A percentile compares a stretch with the other conserved stretches of the same genome.
Conservation (phyloP, 1,140 invertebrate species). For the Tetragonula clypearis region DNA sequence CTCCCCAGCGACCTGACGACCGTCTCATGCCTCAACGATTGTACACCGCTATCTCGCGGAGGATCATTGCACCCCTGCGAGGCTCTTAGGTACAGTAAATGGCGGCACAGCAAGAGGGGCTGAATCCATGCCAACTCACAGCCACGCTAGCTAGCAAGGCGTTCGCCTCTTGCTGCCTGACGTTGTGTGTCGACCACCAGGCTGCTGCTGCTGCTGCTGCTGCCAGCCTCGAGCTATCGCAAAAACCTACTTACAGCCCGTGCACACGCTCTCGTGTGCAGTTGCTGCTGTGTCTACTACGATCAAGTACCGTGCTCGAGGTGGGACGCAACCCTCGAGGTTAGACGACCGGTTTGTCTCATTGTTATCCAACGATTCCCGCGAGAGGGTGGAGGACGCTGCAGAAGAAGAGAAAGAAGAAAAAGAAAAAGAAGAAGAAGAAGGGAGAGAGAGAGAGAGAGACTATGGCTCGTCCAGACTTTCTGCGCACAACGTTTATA, state of each 20-base stretch:
- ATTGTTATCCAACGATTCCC: slow-evolving; percentile 74
- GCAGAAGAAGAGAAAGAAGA: neutral
- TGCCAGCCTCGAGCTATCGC: slow-evolving; percentile 12
- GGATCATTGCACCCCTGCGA: slow-evolving; percentile 77
- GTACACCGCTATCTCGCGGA: slow-evolving; percentile 71
- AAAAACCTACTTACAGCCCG: slow-evolving; percentile 18
- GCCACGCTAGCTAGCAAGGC: slow-evolving; percentile 3
- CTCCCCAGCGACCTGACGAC: slow-evolving; percentile 51
- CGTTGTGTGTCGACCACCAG: neutral
- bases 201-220: neutral
- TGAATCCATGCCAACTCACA: slow-evolving; percentile 47
- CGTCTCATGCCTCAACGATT: slow-evolving; percentile 76
- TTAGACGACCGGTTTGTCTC: slow-evolving; percentile 71
- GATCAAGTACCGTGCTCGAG: neutral
- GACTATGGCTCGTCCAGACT: slow-evolving; percentile 37
- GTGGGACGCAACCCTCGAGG: slow-evolving; percentile 6
- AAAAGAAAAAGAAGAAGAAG: slow-evolving; percentile 34
- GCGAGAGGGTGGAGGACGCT: slow-evolving; percentile 32
- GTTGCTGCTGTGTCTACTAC: neutral
- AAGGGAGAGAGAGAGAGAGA: slow-evolving; percentile 43
- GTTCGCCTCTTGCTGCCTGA: slow-evolving; percentile 30
- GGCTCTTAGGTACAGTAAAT: slow-evolving; percentile 80
- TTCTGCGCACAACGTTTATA: slow-evolving; percentile 79
- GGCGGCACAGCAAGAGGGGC: slow-evolving; percentile 43
- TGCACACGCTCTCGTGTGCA: slow-evolving; percentile 9